These are phyloP conservation scores for Spongia lamella DNA, from an alignment of 37 sponge, comb jelly and placozoan species.

Conservation along the genomic window DNA sequence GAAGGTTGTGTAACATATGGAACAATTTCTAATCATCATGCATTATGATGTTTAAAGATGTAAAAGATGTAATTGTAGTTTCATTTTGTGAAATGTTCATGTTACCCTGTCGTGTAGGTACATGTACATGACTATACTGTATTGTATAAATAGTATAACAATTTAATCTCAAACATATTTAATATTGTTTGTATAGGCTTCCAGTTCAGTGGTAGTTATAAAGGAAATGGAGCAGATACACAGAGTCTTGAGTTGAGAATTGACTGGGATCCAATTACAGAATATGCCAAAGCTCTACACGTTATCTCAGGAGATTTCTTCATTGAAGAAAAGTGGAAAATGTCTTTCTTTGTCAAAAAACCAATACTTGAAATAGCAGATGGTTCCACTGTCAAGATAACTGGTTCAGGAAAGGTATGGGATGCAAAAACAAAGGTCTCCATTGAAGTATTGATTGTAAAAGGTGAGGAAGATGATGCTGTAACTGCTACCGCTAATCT, in stretches of 20 bases:
- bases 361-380: not conserved
- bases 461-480: not conserved
- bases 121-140: too few relatives aligned
- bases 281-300: not conserved
- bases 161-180: too few relatives aligned
- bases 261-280: conserved; percentile 1
- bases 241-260: conserved; percentile 12
- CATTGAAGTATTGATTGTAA: not conserved
- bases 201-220: too few relatives aligned
- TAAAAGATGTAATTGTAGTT: too few relatives aligned
- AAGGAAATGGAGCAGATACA: too few relatives aligned
- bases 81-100: too few relatives aligned
- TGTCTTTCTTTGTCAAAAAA: not conserved
- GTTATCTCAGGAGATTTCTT: conserved; percentile 19
- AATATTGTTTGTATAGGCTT: too few relatives aligned
- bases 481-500: not conserved
- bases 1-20: too few relatives aligned
- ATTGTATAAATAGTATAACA: too few relatives aligned
- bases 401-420: not conserved
- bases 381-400: not conserved
- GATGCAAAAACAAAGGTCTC: not conserved
- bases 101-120: too few relatives aligned
- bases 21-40: too few relatives aligned
- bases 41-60: too few relatives aligned
- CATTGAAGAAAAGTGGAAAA: not conserved